Evolutionary conservation across 2,888 invertebrate species (phyloP), one percentile per base, ranked within the genome.

Genomic region (Stenurella melanura): DNA sequence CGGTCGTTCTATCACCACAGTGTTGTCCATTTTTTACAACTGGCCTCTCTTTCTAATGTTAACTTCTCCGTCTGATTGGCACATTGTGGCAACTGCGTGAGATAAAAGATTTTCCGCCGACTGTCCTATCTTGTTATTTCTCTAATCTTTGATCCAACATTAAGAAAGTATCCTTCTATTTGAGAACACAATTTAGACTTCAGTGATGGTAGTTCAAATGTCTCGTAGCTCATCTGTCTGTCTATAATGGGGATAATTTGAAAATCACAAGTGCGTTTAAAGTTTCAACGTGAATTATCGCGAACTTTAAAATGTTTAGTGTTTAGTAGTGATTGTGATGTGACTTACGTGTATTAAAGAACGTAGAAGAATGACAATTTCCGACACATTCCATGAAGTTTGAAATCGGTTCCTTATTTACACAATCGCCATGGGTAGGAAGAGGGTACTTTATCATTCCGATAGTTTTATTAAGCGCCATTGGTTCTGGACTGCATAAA

Each of bases 311-410:
- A 26, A 3, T 26, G 1, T 34, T 34, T 6, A 34, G 50, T 42
- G 1, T 12, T 11, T 7, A 34, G 6, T 34, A 34, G 12, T 42
- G 42, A 12, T 38, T 42, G 42, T 50, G 15, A 17, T 6, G n/a
- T 15, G 54, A 90, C 91, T 91, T 86, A 94, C 95, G 89, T 83
- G 90, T 88, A 85, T 94, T 94, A 81, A 93, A 95, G n/a, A 91
- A 88, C 0, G 95, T 93, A 18, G 93, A 92, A 0, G 96, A 95
- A 80, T 92, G 90, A 84, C 96, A 96, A 15, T 90, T 86, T 0
- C 96, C 96, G 67, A 91, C 90, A 83, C 96, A 96, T 88, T 95
- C 93, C 10, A 92, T 93, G 84, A 96, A 92, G 6, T 92, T 93
- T 5, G 83, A 80, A 18, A 96, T 90, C 0, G 93, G 90, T 72